Base-by-base conservation (phyloP, 1,140 invertebrate species). In the Streblospio benedicti region DNA sequence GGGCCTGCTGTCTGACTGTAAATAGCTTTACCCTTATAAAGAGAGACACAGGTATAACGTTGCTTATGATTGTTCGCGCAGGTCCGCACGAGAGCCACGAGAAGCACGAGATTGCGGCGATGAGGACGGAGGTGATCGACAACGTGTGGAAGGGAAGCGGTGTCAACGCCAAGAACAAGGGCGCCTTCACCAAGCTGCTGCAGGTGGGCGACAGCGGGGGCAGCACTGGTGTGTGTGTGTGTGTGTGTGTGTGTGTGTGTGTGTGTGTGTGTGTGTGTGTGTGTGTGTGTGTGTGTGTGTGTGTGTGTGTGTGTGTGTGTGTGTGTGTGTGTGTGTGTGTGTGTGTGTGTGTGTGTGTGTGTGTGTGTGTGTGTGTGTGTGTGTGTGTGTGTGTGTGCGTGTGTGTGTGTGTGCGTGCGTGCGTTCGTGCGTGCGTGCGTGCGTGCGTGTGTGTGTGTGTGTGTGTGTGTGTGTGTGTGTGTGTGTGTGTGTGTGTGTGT, bases 211-310 rank as follows among this genome's bases (percentile, higher is more conserved):
- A 63, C 30, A 63, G 56, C 63, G 43, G 62, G 51, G 62, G 49
- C 63, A 44, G n/a, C n/a, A n/a, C n/a, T n/a, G n/a, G 12, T 49
- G 45, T 49, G 45, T 49, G 45, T 49, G 45, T 49, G 45, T 49
- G 45, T 49, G 45, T 49, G 12, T 49, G 45, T 49, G 23, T 43
- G 43, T 62, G 47, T 62, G 33, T 62, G 31, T 52, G 49, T 62
- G 38, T 62, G 57, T 59, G 53, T 59, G 47, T 52, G 57, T 59
- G 49, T 59, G 53, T 54, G 53, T 59, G 56, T 62, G 60, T 62
- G 51, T 64, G 59, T 63, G 51, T 55, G 56, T 62, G 31, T 62
- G 38, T 62, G 43, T 62, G 45, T 62, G 60, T 63, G 25, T 63
- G 47, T 62, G 41, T 62, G 47, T 57, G 44, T 62, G 49, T 62